A percentile compares a stretch with the other conserved stretches of the same genome.
These are phyloP conservation scores for Daktulosphaira vitifoliae DNA, from an alignment of 1,140 invertebrate species.

Conservation along the genomic window DNA sequence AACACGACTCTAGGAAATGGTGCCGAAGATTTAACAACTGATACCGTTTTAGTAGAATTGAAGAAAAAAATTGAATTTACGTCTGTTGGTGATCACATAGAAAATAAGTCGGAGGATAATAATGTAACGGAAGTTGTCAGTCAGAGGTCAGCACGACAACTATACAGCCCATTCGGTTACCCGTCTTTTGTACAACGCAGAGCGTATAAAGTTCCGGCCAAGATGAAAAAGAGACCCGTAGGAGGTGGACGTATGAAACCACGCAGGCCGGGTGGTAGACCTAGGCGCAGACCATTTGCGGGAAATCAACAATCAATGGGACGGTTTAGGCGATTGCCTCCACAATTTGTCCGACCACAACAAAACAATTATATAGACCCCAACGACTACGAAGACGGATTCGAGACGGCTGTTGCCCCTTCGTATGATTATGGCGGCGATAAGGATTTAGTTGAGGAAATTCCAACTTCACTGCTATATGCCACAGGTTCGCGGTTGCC, in stretches of 20 bases:
- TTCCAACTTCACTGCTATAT: too few relatives aligned
- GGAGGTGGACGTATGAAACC: neutral
- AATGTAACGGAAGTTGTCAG: neutral
- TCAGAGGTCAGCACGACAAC: neutral
- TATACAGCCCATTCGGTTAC: neutral
- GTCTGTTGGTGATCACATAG: too few relatives aligned
- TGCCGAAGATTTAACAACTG: too few relatives aligned
- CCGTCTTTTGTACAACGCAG: neutral
- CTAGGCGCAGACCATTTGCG: neutral
- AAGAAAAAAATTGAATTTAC: too few relatives aligned
- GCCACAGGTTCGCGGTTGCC: neutral
- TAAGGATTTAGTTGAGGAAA: too few relatives aligned
- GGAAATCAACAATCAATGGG: neutral
- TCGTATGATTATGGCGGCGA: slow-evolving; percentile 8
- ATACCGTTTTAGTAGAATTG: too few relatives aligned
- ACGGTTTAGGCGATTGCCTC: neutral
- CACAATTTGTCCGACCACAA: neutral
- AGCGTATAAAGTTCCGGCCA: neutral
- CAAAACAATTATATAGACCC: neutral
- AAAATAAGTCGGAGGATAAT: too few relatives aligned
- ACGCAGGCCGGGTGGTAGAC: neutral
- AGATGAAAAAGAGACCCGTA: neutral
- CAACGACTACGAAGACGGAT: slow-evolving; percentile 4
- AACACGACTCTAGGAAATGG: too few relatives aligned
- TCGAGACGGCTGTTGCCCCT: neutral